Evolutionary conservation across 2,797 vertebrate genomes (phyloP).

Genomic region (Nannoperca obscura): DNA sequence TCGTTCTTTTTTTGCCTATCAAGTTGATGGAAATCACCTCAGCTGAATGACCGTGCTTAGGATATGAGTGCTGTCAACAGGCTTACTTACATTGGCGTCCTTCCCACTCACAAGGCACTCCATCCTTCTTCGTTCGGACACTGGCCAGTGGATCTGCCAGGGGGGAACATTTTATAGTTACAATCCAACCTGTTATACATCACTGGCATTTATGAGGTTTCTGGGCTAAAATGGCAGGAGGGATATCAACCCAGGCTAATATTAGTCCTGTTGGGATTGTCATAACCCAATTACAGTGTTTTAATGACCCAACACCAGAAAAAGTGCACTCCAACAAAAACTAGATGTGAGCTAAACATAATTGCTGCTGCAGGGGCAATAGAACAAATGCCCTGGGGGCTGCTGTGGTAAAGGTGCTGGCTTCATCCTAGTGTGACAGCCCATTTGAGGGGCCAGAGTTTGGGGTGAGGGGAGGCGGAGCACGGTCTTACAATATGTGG

Average conservation of each 20-base stretch:
- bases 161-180: slow-evolving; percentile 64
- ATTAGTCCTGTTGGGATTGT: slow-evolving; percentile 66
- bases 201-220: slow-evolving; percentile 66
- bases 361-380: slow-evolving; percentile 27
- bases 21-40: slow-evolving; percentile 44
- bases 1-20: slow-evolving; percentile 18
- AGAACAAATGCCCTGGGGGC: slow-evolving; percentile 22
- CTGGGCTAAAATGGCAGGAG: slow-evolving; percentile 51
- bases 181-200: slow-evolving; percentile 62
- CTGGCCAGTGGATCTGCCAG: slow-evolving; percentile 96
- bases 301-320: slow-evolving; percentile 57
- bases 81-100: slow-evolving; percentile 93
- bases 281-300: slow-evolving; percentile 65
- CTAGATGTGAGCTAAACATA: slow-evolving; percentile 39
- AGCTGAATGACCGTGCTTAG: slow-evolving; percentile 32
- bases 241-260: slow-evolving; percentile 65
- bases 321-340: slow-evolving; percentile 58
- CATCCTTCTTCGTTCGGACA: slow-evolving; percentile 92
- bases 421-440: slow-evolving; percentile 39
- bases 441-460: slow-evolving; percentile 19
- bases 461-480: background rate
- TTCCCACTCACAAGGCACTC: slow-evolving; percentile 97
- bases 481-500: slow-evolving; percentile 93
- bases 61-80: slow-evolving; percentile 25
- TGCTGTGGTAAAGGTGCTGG: slow-evolving; percentile 32